Evolutionary conservation across 2,888 invertebrate genomes (phyloP), one percentile per base, ranked within the genome.

Genomic region (Watsonalla cultraria): DNA sequence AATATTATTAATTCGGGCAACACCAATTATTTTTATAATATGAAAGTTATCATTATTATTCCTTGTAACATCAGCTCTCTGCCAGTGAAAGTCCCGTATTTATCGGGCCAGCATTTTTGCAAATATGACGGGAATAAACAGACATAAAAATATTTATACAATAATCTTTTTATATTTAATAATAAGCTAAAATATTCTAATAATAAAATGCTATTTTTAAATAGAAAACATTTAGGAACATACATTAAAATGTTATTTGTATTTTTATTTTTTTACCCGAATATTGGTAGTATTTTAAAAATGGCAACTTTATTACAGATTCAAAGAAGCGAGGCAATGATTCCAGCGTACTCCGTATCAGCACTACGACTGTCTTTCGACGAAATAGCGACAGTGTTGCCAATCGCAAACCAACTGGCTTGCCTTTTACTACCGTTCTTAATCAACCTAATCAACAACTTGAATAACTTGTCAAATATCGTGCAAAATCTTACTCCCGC

Each of bases 401-500:
- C 90, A 0, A 66, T 88, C 6, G 89, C 84, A 0, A 89, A 88
- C 58, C 86, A 90, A 39, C 76, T 90, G 0, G 87, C 88, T 0
- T 81, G 82, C 34, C 78, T 90, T 0, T 68, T 90, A 0, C 66
- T 90, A 9, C 90, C 90, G 0, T 90, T 90, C 65, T 62, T 90
- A 0, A 82, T 89, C 8, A 90, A 90, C 63, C 59, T 90, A 0
- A 89, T 90, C 47, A 90, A 90, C 54, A 90, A 90, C 50, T 52
- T 90, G 0, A 90, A 90, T 57, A 90, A 90, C 50, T 48, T 90
- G 0, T 90, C 90, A 0, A 90, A 90, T 47, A 90, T 90, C 0
- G 86, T 90, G 0, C 90, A 90, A 51, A 90, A 90, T 51, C 53
- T 90, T 0, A 90, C 90, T 0, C 90, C 90, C 14, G 90, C 90